phyloP scores from a whole-genome alignment of 2,113 vertebrate genomes.

The Rhineura floridana region DNA sequence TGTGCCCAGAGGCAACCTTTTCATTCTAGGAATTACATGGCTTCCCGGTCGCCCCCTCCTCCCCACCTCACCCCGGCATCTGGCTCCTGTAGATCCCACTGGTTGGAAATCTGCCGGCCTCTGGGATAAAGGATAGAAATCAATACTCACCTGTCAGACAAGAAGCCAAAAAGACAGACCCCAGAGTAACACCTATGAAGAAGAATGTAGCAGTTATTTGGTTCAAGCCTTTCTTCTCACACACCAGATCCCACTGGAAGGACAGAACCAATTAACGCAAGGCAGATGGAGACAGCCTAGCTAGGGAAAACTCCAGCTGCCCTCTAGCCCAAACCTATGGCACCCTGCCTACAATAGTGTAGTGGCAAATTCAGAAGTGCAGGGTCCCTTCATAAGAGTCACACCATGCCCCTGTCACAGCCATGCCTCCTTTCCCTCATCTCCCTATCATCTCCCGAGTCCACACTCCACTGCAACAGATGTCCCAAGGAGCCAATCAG shows the following conservation, averaged over 20 bases:
- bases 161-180: slow-evolving; percentile 76
- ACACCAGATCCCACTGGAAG: slow-evolving; percentile 82
- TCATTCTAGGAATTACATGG: background rate
- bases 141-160: slow-evolving; percentile 77
- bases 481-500: no score
- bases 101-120: background rate
- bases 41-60: background rate
- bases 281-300: background rate
- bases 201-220: slow-evolving; percentile 77
- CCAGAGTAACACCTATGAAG: slow-evolving; percentile 79
- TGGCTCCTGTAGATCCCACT: background rate
- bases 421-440: no score
- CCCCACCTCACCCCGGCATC: background rate
- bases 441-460: no score
- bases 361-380: no score
- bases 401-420: no score
- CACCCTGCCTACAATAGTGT: no score
- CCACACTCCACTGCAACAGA: no score
- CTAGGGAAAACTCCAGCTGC: background rate
- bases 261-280: background rate
- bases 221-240: slow-evolving; percentile 76
- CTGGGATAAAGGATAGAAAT: background rate
- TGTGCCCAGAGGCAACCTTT: no score
- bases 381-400: no score
- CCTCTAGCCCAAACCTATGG: background rate